Evolutionary conservation across 1,140 invertebrate genomes (phyloP), one percentile per base, ranked within the genome.

Genomic region (Pseudomyrmex gracilis): DNA sequence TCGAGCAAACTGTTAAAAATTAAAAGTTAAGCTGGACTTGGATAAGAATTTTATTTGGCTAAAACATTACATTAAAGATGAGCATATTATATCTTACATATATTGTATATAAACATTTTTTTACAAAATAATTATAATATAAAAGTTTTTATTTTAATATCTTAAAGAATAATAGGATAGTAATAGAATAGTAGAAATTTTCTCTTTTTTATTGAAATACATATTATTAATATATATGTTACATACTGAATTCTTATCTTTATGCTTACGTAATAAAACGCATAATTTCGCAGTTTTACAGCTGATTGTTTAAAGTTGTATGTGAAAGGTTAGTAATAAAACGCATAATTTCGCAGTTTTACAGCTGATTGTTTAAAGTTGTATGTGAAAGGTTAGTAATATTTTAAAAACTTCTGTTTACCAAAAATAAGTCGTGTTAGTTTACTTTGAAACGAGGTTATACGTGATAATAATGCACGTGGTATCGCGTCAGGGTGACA

Each of bases 371-470:
- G 1, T 34, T 71, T 55, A 55, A 34, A 34, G 9, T n/a, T 22
- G 22, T 34, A 53, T 47, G 0, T 47, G 10, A 71, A 13, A 10
- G 49, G 17, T 15, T 15, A 13, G 51, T 15, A 3, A 24, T 63
- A 51, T 24, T 17, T 61, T 53, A 45, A 47, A 64, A 12, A 7
- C 12, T 15, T 0, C 7, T 53, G 13, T 74, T 61, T 43, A 68
- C 63, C 20, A 70, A 71, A 68, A 70, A 71, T 71, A 71, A 58
- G 34, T n/a, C 43, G 20, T 47, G 15, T 24, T 71, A 68, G 58
- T 45, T 67, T 17, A 3, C 1, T 47, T n/a, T 34, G 58, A 15
- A 70, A 58, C 17, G 20, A 17, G 64, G 76, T 71, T 71, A n/a
- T 34, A 34, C 20, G 70, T 10, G n/a, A 5, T 13, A 22, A 55